Base-by-base conservation (phyloP, 2,888 invertebrate species). In the Stramonita haemastoma region DNA sequence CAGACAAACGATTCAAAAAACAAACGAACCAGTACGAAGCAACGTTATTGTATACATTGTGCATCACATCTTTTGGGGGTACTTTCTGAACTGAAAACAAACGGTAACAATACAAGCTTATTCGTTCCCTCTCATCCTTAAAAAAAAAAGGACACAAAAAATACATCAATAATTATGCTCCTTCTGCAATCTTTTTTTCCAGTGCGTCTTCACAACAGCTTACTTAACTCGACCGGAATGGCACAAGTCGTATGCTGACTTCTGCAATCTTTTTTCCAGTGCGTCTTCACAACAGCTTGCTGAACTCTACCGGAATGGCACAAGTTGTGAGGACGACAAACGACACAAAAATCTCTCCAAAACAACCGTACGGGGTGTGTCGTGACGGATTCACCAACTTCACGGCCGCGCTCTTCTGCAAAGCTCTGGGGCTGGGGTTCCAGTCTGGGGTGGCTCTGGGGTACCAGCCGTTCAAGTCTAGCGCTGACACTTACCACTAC, bases 241-340 rank as follows among this genome's bases (percentile, higher is more conserved):
- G 36, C 86, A 6, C 86, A 73, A 26, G 17, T 87, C n/a, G 8
- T 46, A 46, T 46, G 46, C 2, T 46, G 2, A 8, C 46, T 2
- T 46, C 46, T 46, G 8, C 46, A 46, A 5, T 46, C 46, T 46
- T 2, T 46, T 2, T 84, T 84, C n/a, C 84, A 84, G 84, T 57
- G 6, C 84, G 84, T 57, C 84, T 84, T 22, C 87, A 87, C 87
- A 87, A 87, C 73, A 46, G 70, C n/a, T n/a, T 87, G 36, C 56
- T 87, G 32, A 87, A 87, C 56, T 70, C 87, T 15, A 87, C 87
- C 32, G 87, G 87, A 46, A 29, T 87, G 1, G 46, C 87, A 1
- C 87, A 73, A n/a, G 19, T 87, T 11, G 2, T 70, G 46, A 73
- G 46, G 26, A 19, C 26, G n/a, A 17, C 32, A 17, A 79, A 32